Evolutionary conservation across 2,113 vertebrate genomes (phyloP).

Genomic region (Cephalopterus ornatus): DNA sequence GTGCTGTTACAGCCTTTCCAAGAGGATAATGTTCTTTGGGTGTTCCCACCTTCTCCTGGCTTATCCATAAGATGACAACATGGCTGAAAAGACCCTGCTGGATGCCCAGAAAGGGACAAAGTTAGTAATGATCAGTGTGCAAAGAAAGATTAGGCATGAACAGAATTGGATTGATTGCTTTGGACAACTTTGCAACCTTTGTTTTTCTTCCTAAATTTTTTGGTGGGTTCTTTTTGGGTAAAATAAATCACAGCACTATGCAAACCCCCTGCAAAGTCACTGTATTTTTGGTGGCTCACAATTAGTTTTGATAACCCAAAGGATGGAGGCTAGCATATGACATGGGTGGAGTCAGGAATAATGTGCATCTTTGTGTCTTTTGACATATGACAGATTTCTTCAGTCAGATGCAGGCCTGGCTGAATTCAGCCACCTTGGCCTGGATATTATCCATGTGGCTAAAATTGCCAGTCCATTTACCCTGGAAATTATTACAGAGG

Average conservation of each 20-base stretch:
- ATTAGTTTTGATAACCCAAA: not conserved
- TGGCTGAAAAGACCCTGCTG: not conserved
- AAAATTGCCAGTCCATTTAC: constrained; percentile 31
- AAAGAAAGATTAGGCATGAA: not conserved
- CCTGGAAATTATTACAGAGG: constrained; percentile 1
- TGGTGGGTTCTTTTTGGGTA: not conserved
- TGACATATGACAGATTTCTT: constrained; percentile 13
- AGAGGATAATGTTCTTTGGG: not conserved
- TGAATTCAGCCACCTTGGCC: constrained; percentile 60
- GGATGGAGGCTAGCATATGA: not conserved
- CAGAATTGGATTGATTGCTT: not conserved
- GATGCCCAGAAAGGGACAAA: not conserved
- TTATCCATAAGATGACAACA: not conserved
- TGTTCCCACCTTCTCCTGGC: not conserved
- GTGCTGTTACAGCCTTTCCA: not conserved
- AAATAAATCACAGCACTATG: constrained; percentile 3
- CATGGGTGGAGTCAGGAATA: not conserved
- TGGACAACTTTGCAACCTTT: not conserved
- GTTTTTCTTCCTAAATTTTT: constrained; percentile 18
- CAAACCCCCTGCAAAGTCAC: not conserved
- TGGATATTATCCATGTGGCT: constrained; percentile 59
- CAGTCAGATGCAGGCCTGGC: constrained; percentile 39
- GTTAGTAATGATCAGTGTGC: not conserved
- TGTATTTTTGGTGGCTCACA: not conserved
- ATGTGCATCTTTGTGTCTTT: constrained; percentile 22